These are phyloP conservation scores for Podocnemis expansa DNA, from an alignment of 2,113 vertebrate species.

Conservation along the genomic window DNA sequence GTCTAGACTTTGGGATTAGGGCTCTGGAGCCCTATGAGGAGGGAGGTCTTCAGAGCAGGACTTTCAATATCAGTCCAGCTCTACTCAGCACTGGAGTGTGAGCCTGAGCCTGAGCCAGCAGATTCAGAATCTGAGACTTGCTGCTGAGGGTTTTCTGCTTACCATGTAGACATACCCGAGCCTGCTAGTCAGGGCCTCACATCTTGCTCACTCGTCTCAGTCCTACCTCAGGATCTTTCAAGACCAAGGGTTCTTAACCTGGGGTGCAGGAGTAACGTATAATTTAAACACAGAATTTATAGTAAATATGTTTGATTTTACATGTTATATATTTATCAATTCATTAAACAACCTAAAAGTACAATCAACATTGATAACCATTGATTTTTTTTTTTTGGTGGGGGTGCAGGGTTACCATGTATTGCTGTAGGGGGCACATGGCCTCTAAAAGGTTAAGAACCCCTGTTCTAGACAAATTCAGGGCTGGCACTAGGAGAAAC, in stretches of 20 bases:
- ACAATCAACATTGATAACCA: no score
- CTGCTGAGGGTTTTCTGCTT: neutral
- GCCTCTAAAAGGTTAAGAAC: no score
- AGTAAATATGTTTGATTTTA: no score
- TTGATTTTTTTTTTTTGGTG: no score
- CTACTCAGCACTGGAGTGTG: neutral
- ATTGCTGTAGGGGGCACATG: no score
- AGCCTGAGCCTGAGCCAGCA: neutral
- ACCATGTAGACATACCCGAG: neutral
- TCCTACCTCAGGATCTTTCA: neutral
- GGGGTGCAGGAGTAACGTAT: no score
- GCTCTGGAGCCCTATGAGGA: neutral
- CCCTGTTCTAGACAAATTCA: neutral
- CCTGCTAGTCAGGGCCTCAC: neutral
- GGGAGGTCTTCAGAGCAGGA: no score
- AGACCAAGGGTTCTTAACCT: no score
- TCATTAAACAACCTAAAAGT: no score
- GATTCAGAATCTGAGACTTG: neutral
- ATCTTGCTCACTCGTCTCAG: neutral
- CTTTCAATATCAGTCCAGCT: neutral
- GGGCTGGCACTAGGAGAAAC: neutral
- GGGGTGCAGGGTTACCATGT: no score
- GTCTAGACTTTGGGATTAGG: neutral
- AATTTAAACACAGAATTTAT: no score
- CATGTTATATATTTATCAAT: no score